These are phyloP conservation scores for Tyto alba DNA, from an alignment of 2,113 vertebrate species.

Conservation along the genomic window DNA sequence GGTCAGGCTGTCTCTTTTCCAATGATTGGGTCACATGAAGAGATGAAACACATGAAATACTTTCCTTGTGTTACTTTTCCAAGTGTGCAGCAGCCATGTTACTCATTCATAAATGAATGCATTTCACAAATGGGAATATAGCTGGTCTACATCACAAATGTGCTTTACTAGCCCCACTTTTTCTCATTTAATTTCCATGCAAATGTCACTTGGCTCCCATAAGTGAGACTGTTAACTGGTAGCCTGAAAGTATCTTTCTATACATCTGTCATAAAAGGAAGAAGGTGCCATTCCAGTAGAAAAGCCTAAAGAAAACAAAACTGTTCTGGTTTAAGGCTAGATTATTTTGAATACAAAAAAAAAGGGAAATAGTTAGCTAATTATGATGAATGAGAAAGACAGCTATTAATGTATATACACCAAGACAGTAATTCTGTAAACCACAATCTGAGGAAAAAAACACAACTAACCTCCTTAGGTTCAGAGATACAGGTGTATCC, in stretches of 20 bases:
- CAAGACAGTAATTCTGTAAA: neutral
- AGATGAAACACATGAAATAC: neutral
- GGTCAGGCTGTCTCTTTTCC: neutral
- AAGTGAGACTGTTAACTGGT: neutral
- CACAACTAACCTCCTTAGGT: neutral
- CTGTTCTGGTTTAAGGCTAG: neutral
- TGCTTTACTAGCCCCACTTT: neutral
- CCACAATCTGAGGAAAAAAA: neutral
- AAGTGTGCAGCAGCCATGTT: neutral
- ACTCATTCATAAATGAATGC: neutral
- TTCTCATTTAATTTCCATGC: neutral
- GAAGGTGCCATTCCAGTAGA: neutral
- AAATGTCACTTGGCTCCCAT: neutral
- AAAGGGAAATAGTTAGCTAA: neutral
- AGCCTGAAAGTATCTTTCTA: neutral
- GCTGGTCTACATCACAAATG: neutral
- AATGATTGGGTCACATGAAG: neutral
- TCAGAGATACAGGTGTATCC: neutral
- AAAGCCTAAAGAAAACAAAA: neutral
- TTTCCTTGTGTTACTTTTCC: neutral
- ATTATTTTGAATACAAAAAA: neutral
- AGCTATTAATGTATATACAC: neutral
- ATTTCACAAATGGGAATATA: neutral
- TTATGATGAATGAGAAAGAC: neutral
- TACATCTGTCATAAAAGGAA: neutral